Evolutionary conservation across 2,888 invertebrate genomes (phyloP).

Genomic region (Salpingus planirostris): DNA sequence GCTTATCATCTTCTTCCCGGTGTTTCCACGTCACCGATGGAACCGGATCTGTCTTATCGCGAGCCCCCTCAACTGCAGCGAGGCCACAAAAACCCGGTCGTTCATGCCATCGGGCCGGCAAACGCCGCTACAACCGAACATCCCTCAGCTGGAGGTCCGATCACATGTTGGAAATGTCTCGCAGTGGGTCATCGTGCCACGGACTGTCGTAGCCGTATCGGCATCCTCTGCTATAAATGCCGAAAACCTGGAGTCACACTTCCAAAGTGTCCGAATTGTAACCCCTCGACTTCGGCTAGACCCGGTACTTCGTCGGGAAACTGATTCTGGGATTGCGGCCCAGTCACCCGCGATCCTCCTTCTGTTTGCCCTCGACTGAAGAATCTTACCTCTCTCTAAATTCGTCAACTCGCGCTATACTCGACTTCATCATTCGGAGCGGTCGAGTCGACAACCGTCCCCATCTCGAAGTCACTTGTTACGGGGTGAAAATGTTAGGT

Average conservation of each 20-base stretch:
- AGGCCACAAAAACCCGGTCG: background rate
- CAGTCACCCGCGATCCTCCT: no score
- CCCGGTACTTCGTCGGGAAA: no score
- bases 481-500: conserved; percentile 2
- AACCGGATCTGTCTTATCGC: background rate
- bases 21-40: background rate
- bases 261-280: background rate
- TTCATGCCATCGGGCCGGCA: background rate
- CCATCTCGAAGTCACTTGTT: conserved; percentile 5
- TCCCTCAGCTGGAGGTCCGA: background rate
- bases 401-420: no score
- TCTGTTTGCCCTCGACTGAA: no score
- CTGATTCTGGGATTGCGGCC: no score
- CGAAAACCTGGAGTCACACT: background rate
- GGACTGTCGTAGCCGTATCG: background rate
- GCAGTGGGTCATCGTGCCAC: background rate
- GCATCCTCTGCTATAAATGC: background rate
- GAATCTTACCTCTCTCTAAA: no score
- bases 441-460: conserved; percentile 1
- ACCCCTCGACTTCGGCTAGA: no score
- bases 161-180: background rate
- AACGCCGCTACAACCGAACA: background rate
- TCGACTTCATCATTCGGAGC: background rate
- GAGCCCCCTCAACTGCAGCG: background rate
- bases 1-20: background rate